A percentile compares a stretch with the other conserved stretches of the same genome.
These are phyloP conservation scores for Pseudomyrmex pallidus DNA, from an alignment of 1,140 invertebrate species.

Conservation along the genomic window DNA sequence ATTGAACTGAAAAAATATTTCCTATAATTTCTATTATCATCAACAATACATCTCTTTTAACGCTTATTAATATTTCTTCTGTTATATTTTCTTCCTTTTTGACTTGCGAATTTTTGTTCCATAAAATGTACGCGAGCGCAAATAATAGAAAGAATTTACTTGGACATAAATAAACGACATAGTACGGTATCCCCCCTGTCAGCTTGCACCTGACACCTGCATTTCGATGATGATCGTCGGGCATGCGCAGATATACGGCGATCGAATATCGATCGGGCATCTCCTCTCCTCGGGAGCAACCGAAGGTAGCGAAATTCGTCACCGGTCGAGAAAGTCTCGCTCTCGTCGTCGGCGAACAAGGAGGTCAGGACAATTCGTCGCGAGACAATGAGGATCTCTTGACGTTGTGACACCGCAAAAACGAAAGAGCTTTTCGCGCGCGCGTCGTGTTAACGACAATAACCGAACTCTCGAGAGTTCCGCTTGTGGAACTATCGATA, in stretches of 20 bases:
- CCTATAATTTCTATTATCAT: background rate
- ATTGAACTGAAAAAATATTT: too few relatives aligned
- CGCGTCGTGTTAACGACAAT: background rate
- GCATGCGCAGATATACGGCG: slow-evolving; percentile 47
- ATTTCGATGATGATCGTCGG: slow-evolving; percentile 34
- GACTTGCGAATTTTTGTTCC: background rate
- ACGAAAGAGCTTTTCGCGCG: background rate
- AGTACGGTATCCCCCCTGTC: too few relatives aligned
- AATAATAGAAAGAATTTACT: background rate
- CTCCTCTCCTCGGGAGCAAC: slow-evolving; percentile 45
- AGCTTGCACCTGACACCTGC: background rate
- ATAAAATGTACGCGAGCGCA: background rate
- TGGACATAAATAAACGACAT: too few relatives aligned
- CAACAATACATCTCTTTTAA: background rate
- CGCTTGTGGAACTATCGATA: slow-evolving; percentile 2
- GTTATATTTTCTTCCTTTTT: slow-evolving; percentile 1
- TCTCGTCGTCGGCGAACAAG: slow-evolving; percentile 55
- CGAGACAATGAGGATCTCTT: slow-evolving; percentile 65
- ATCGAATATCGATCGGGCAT: slow-evolving; percentile 58
- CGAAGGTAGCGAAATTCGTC: slow-evolving; percentile 54
- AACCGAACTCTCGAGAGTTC: slow-evolving; percentile 2
- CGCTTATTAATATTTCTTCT: background rate
- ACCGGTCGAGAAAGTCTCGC: slow-evolving; percentile 60
- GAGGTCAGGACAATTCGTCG: slow-evolving; percentile 69
- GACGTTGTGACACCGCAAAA: slow-evolving; percentile 43